Base-by-base conservation (phyloP, 2,797 vertebrate species). In the Morelia viridis region DNA sequence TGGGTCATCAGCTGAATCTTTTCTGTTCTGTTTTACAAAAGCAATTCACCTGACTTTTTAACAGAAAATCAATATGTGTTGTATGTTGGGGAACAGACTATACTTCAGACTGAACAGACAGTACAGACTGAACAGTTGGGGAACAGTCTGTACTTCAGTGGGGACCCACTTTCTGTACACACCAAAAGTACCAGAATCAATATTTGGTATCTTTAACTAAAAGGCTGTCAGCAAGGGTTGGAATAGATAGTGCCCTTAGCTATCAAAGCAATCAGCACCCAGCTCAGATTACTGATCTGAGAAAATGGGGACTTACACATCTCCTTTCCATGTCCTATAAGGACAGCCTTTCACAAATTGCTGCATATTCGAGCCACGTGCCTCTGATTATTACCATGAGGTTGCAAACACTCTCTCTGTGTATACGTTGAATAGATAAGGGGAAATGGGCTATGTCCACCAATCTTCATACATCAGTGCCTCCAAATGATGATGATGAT, bases 31-130 rank as follows among this genome's bases (percentile, higher is more conserved):
- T 92, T 93, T 92, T 88, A 50, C 11, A 94, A 71, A 58, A 50
- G 65, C 90, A 46, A 90, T 90, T 22, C 90, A 19, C 57, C 93
- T 84, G 57, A 92, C 87, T 93, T 24, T 61, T 93, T 58, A 92
- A 64, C n/a, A 64, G 88, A 85, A 80, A 87, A 84, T 84, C 41
- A 41, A 91, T 94, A 91, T 94, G 11, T 92, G 92, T 91, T 95
- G 5, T 24, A 41, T 68, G 1, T 46, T 17, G 46, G 9, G 50
- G 64, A 35, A 58, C 46, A 76, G 56, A 46, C 10, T 41, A 60
- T 19, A 87, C 31, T 71, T 87, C 56, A 87, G 50, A 53, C 50
- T 53, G 50, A 53, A 53, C 50, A 53, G 50, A 53, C 50, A 1
- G 50, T 53, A 53, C 50, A 53, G 50, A 53, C 7, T 53, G 50